Percentiles rank a stretch among this genome's conserved stretches.
phyloP scores from a whole-genome alignment of 1,140 invertebrate genomes.

The Drosophila murphyi region DNA sequence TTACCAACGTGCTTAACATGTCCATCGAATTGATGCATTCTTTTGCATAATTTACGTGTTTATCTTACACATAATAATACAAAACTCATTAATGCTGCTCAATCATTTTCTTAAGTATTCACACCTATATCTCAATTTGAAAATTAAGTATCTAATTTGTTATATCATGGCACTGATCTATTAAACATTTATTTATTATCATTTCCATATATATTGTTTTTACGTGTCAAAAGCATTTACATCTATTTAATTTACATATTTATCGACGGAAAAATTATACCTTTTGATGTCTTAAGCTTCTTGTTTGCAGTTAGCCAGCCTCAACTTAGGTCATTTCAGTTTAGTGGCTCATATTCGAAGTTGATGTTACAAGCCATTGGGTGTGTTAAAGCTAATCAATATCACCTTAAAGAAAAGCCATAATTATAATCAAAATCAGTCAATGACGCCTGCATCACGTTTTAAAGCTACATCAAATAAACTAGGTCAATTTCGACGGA shows the following conservation, averaged over 20 bases:
- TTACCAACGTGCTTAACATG: neutral
- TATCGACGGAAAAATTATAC: slow-evolving; percentile 15
- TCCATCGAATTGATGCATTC: neutral
- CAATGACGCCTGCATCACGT: slow-evolving; percentile 60
- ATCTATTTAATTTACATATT: slow-evolving; percentile 29
- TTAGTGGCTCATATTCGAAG: neutral
- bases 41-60: slow-evolving; percentile 6
- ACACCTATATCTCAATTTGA: too few relatives aligned
- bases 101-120: too few relatives aligned
- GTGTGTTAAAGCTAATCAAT: slow-evolving; percentile 36
- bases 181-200: too few relatives aligned
- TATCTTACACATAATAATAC: neutral
- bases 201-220: neutral
- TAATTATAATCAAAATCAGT: slow-evolving; percentile 47
- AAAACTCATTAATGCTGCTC: too few relatives aligned
- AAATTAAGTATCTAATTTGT: too few relatives aligned
- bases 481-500: slow-evolving; percentile 26
- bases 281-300: slow-evolving; percentile 6
- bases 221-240: neutral
- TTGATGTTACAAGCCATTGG: slow-evolving; percentile 17
- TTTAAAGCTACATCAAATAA: neutral
- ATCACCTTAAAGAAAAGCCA: slow-evolving; percentile 57
- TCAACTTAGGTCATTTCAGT: slow-evolving; percentile 1
- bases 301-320: slow-evolving; percentile 12
- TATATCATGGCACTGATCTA: too few relatives aligned